These are phyloP conservation scores for Actinia tenebrosa DNA, from an alignment of 64 coral and sea anemone genomes.

Conservation along the genomic window DNA sequence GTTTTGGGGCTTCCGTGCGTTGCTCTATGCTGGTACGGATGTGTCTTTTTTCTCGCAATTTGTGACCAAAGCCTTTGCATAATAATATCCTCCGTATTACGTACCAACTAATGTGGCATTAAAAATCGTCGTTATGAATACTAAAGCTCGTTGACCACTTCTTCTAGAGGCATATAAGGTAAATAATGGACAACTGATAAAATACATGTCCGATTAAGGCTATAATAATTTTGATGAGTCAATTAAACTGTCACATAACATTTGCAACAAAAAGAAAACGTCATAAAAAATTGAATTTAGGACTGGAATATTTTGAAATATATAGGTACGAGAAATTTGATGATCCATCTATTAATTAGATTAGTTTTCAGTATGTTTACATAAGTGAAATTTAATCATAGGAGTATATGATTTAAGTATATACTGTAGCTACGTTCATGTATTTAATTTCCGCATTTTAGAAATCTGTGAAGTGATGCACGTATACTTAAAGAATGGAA, in stretches of 20 bases:
- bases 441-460: neutral
- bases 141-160: neutral
- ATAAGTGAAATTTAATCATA: neutral
- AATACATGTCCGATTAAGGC: neutral
- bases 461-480: constrained; percentile 51
- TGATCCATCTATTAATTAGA: neutral
- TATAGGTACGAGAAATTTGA: no score
- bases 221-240: neutral
- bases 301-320: no score
- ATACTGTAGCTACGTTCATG: neutral
- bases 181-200: neutral
- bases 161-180: neutral
- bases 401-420: neutral
- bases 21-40: neutral
- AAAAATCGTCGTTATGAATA: neutral
- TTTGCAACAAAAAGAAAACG: no score
- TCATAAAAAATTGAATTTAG: no score
- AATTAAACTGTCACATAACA: no score
- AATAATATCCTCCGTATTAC: neutral
- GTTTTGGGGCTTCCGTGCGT: neutral
- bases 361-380: neutral
- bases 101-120: no score
- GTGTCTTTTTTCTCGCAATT: neutral
- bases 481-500: constrained; percentile 72
- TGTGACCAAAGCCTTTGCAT: neutral